These are phyloP conservation scores for Bergia puertoricense DNA, from an alignment of 92 coral and sea anemone genomes.

Conservation along the genomic window DNA sequence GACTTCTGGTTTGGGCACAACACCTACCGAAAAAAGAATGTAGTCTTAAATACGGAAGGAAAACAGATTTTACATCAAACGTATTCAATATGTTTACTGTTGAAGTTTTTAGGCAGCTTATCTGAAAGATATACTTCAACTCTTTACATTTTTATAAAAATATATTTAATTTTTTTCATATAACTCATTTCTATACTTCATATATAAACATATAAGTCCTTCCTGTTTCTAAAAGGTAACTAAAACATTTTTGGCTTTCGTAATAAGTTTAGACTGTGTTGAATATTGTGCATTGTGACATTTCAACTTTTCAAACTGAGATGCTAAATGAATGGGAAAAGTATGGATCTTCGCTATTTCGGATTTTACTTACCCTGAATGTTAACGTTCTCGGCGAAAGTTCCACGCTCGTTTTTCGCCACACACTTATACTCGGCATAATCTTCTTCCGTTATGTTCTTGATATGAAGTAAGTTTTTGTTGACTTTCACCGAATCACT, in stretches of 20 bases:
- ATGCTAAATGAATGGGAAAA: background rate
- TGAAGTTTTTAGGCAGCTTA: background rate
- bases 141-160: too few species aligned
- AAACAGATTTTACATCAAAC: too few species aligned
- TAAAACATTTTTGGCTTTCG: too few species aligned
- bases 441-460: constrained; percentile 31
- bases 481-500: constrained; percentile 8
- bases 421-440: constrained; percentile 68
- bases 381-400: background rate
- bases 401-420: constrained; percentile 66
- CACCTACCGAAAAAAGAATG: background rate
- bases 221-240: too few species aligned
- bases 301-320: background rate
- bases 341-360: background rate
- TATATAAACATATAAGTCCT: too few species aligned
- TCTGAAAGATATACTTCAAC: background rate
- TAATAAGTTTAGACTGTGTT: too few species aligned
- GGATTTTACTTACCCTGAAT: constrained; percentile 26
- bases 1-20: background rate
- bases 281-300: background rate
- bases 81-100: too few species aligned
- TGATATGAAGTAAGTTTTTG: constrained; percentile 11
- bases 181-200: too few species aligned
- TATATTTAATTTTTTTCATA: too few species aligned
- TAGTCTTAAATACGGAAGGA: too few species aligned